Evolutionary conservation across 1,140 invertebrate genomes (phyloP).

Genomic region (Drosophila albomicans): DNA sequence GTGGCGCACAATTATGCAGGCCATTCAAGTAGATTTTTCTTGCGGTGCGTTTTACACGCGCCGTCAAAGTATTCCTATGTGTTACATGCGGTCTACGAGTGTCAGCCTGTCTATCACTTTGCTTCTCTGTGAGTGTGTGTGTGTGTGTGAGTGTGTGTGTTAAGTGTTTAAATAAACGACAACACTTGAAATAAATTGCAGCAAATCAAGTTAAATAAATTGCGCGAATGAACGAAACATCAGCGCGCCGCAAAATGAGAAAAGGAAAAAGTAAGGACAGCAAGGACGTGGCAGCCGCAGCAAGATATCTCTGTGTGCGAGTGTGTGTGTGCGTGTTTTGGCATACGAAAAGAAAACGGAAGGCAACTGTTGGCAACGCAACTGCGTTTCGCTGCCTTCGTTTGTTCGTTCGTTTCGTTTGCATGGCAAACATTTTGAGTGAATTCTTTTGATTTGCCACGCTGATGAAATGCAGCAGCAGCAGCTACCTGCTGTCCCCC

Average conservation of each 20-base stretch:
- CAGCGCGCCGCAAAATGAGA: conserved; percentile 54
- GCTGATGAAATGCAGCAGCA: conserved; percentile 42
- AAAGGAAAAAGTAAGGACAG: conserved; percentile 4
- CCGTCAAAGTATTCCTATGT: conserved; percentile 26
- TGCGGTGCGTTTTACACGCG: conserved; percentile 65
- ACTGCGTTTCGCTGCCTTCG: background rate
- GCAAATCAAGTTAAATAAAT: conserved; percentile 83
- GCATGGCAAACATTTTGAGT: conserved; percentile 35
- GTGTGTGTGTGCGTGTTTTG: background rate
- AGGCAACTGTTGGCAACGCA: conserved; percentile 16
- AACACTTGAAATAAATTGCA: conserved; percentile 81
- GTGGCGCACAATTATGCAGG: conserved; percentile 55
- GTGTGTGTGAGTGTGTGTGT: conserved; percentile 26
- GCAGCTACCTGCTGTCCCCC: background rate
- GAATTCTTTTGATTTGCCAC: conserved; percentile 50
- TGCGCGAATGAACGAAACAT: conserved; percentile 70
- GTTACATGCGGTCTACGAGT: background rate
- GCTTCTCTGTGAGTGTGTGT: conserved; percentile 8
- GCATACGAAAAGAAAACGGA: conserved; percentile 3
- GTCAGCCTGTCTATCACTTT: background rate
- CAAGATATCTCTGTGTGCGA: conserved; percentile 27
- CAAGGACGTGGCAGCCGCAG: conserved; percentile 33
- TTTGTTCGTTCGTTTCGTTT: conserved; percentile 6
- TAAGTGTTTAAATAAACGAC: conserved; percentile 81
- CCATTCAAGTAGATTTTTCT: conserved; percentile 61